These are phyloP conservation scores for Helogale parvula DNA, from an alignment of 2,113 vertebrate genomes.

Conservation along the genomic window DNA sequence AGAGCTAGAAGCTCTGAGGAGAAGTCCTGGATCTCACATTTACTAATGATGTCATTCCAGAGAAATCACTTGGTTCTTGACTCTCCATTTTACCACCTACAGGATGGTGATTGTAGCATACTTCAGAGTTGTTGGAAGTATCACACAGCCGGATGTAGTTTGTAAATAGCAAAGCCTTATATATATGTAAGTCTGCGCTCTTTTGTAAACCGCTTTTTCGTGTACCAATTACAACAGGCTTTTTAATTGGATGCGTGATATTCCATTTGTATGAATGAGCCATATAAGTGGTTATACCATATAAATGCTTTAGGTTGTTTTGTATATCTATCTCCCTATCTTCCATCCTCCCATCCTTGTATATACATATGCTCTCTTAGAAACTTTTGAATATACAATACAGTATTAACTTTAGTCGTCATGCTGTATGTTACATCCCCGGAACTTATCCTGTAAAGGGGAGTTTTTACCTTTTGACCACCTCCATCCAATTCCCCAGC, in stretches of 20 bases:
- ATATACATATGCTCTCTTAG: not conserved
- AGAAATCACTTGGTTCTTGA: not conserved
- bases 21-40: not conserved
- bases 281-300: not conserved
- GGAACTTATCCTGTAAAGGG: not conserved
- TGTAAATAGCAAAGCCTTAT: constrained; percentile 5
- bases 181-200: not conserved
- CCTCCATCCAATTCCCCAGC: not conserved
- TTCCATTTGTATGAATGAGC: not conserved
- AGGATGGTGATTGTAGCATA: not conserved
- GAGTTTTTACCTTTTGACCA: not conserved
- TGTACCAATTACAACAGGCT: not conserved
- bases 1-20: not conserved
- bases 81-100: not conserved
- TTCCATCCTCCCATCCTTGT: not conserved
- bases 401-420: not conserved
- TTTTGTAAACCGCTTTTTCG: constrained; percentile 28
- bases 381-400: not conserved
- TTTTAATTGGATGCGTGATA: not conserved
- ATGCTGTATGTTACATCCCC: not conserved
- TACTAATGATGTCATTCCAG: not conserved
- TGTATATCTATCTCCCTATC: not conserved
- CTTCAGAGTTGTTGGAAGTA: not conserved
- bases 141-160: not conserved
- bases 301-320: not conserved